These are phyloP conservation scores for Bombus breviceps DNA, from an alignment of 1,140 invertebrate genomes.

Conservation along the genomic window DNA sequence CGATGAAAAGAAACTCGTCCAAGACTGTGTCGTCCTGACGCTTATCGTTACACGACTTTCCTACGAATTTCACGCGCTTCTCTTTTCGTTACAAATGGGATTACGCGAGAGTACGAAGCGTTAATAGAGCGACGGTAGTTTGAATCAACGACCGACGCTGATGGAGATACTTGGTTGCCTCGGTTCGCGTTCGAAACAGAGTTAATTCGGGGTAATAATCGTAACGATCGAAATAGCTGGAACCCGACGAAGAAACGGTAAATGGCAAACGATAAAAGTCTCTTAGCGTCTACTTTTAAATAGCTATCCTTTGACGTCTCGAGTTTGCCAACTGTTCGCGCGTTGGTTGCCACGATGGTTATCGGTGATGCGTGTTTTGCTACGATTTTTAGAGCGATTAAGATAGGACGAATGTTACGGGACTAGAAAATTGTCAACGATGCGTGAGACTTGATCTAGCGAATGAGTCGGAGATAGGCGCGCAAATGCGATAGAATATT, in stretches of 20 bases:
- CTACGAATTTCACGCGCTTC: neutral
- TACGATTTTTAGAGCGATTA: no score
- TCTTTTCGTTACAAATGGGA: neutral
- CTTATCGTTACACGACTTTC: neutral
- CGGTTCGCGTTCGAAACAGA: conserved; percentile 1
- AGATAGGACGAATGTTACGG: no score
- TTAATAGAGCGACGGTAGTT: neutral
- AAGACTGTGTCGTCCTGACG: neutral
- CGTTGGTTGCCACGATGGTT: no score
- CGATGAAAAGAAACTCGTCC: neutral
- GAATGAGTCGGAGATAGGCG: no score
- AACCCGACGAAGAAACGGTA: neutral
- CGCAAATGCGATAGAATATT: no score
- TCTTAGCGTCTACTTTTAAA: no score
- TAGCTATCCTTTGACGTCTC: no score
- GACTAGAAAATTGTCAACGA: no score
- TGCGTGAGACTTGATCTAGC: no score
- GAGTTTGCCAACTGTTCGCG: no score
- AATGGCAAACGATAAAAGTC: neutral
- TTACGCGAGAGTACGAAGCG: neutral
- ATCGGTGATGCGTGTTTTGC: no score
- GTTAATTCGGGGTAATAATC: conserved; percentile 31
- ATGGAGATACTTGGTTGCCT: neutral
- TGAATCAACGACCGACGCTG: no score
- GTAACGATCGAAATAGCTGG: neutral